Evolutionary conservation across 1,140 invertebrate species (phyloP), one percentile per base, ranked within the genome.

Genomic region (Stenopsyche tienmushanensis): DNA sequence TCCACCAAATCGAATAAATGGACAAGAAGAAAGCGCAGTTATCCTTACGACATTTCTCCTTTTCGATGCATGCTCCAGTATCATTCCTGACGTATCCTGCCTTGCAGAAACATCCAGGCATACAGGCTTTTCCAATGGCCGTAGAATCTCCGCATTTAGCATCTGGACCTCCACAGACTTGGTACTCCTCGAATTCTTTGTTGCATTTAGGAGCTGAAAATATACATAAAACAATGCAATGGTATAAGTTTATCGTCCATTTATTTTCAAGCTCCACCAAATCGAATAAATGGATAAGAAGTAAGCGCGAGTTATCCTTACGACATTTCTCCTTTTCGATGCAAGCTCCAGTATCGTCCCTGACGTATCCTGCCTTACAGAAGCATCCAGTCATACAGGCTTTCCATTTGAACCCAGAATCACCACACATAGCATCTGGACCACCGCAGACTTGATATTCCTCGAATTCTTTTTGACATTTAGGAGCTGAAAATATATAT

Each of bases 321-420:
- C 55, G 55, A 18, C 55, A 59, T 3, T 44, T 17, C 5, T 23
- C 2, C 1, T 23, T 15, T 8, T 8, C 26, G 10, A 59, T 45
- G 21, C 55, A 59, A 8, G 21, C 42, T 44, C 55, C 55, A 15
- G 49, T 24, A 7, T 39, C 53, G 20, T 67, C 50, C 10, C 65
- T 55, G 18, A 58, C 47, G 23, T 55, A 62, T 2, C 52, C 65
- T 26, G 17, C 13, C 26, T 25, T 57, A 21, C 65, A 67, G 13
- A 17, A 10, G 17, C 65, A 67, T 25, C 53, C 29, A 34, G 29
- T 5, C 13, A 13, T 34, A 13, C 29, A 34, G 5, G 29, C 29
- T 34, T 5, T 34, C n/a, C 23, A 24, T 5, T 25, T 24, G 10
- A 25, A n/a, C 1, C 5, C 17, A 25, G 9, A 13, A 52, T 52